Evolutionary conservation across 2,113 vertebrate genomes (phyloP).

Genomic region (Mola mola): DNA sequence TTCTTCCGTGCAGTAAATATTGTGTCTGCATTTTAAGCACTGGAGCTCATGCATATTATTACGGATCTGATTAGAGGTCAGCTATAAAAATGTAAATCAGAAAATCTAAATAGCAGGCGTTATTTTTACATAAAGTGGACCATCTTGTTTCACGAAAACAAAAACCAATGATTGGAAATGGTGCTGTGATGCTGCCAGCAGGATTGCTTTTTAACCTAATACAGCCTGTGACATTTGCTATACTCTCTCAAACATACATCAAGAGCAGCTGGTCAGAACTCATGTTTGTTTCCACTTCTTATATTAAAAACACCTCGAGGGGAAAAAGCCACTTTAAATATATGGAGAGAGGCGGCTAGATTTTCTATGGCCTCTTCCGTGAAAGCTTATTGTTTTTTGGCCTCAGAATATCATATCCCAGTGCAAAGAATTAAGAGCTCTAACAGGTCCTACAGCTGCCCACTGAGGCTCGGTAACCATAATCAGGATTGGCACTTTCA

Average conservation of each 20-base stretch:
- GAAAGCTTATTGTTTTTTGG: slow-evolving; percentile 10
- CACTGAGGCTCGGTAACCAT: slow-evolving; percentile 63
- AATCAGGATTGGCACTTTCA: slow-evolving; percentile 78
- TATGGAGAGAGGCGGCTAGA: neutral
- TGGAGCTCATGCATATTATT: neutral
- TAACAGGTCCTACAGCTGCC: slow-evolving; percentile 63
- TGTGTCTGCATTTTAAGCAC: slow-evolving; percentile 2
- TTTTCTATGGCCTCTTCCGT: too few relatives aligned
- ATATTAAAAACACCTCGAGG: slow-evolving; percentile 3
- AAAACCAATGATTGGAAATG: slow-evolving; percentile 8
- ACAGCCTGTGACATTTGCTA: slow-evolving; percentile 6
- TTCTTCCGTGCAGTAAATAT: neutral
- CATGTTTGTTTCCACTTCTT: slow-evolving; percentile 14
- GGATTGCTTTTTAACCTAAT: slow-evolving; percentile 21
- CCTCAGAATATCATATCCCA: slow-evolving; percentile 37
- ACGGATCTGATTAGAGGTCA: slow-evolving; percentile 32
- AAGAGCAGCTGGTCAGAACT: slow-evolving; percentile 1
- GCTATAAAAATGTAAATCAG: slow-evolving; percentile 30
- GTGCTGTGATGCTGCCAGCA: slow-evolving; percentile 7
- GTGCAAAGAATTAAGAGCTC: slow-evolving; percentile 51
- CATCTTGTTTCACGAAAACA: slow-evolving; percentile 14
- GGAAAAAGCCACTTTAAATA: slow-evolving; percentile 11
- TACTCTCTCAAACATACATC: slow-evolving; percentile 29
- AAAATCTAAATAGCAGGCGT: slow-evolving; percentile 16
- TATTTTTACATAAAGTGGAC: slow-evolving; percentile 24